Conservation (phyloP, 2,888 invertebrate genomes). For the Rhamphomyia laevipes region DNA sequence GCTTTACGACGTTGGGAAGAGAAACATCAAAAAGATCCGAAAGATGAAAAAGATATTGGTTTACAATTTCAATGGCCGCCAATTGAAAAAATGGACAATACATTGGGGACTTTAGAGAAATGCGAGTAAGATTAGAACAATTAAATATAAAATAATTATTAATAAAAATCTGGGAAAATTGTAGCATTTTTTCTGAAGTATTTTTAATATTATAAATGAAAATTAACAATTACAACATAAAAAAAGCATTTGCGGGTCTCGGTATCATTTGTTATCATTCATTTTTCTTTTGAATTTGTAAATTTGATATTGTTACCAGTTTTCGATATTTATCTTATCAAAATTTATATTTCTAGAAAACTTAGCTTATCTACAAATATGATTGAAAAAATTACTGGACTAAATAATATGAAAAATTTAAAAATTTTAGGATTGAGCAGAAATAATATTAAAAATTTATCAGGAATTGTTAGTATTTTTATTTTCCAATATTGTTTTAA, state of each 20-base stretch:
- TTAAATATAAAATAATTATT: conserved; percentile 8
- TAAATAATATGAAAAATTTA: conserved; percentile 71
- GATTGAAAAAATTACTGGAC: conserved; percentile 83
- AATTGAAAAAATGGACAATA: conserved; percentile 90
- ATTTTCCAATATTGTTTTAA: not conserved
- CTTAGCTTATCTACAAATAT: conserved; percentile 85
- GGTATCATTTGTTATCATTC: too few species aligned
- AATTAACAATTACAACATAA: too few species aligned
- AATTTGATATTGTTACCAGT: too few species aligned
- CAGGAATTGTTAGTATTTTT: conserved; percentile 55
- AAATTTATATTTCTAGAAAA: conserved; percentile 57
- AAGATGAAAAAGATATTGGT: conserved; percentile 61
- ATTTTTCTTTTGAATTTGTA: too few species aligned
- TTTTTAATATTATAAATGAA: not conserved
- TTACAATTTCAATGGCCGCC: conserved; percentile 85
- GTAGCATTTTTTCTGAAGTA: not conserved
- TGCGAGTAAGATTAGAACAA: conserved; percentile 59
- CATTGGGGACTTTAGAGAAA: conserved; percentile 55
- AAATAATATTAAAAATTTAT: conserved; percentile 81
- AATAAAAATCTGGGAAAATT: not conserved
- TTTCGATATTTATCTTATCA: too few species aligned
- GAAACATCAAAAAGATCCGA: conserved; percentile 49
- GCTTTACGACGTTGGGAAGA: conserved; percentile 85
- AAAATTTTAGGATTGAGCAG: conserved; percentile 74
- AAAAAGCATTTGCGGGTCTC: too few species aligned